Conservation (phyloP, 2,797 vertebrate species). For the Basileuterus tristriatus region DNA sequence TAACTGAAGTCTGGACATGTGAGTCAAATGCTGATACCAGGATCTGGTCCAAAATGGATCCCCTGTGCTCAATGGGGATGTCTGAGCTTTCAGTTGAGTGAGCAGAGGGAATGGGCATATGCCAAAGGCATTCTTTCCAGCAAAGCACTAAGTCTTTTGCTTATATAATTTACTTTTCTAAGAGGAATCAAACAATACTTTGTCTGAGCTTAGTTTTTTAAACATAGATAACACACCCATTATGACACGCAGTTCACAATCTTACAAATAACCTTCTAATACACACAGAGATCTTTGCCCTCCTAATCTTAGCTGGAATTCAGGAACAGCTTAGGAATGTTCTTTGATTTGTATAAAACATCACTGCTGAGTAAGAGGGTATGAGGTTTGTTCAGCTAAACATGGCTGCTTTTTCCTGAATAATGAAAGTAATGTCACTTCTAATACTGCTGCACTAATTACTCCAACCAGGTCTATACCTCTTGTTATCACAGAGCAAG, state of each 20-base stretch:
- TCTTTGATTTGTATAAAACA: not conserved
- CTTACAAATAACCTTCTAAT: not conserved
- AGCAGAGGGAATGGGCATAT: not conserved
- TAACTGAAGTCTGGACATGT: not conserved
- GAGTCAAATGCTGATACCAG: not conserved
- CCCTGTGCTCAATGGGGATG: not conserved
- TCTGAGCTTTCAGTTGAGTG: not conserved
- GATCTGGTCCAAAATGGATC: not conserved
- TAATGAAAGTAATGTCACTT: not conserved
- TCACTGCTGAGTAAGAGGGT: not conserved
- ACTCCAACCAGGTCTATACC: not conserved
- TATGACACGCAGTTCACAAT: not conserved
- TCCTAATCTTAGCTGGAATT: constrained; percentile 54
- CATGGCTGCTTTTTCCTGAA: not conserved
- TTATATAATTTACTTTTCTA: not conserved
- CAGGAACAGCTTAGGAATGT: not conserved
- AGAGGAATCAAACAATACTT: not conserved
- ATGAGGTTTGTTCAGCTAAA: not conserved
- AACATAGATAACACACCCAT: not conserved
- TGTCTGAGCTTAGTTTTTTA: not conserved
- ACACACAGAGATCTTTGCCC: constrained; percentile 21
- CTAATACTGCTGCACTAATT: not conserved
- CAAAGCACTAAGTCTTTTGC: not conserved
- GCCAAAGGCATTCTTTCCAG: not conserved
- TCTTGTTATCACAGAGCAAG: not conserved